Evolutionary conservation across 1,140 invertebrate genomes (phyloP), one percentile per base, ranked within the genome.

Genomic region (Epicauta chinensis): DNA sequence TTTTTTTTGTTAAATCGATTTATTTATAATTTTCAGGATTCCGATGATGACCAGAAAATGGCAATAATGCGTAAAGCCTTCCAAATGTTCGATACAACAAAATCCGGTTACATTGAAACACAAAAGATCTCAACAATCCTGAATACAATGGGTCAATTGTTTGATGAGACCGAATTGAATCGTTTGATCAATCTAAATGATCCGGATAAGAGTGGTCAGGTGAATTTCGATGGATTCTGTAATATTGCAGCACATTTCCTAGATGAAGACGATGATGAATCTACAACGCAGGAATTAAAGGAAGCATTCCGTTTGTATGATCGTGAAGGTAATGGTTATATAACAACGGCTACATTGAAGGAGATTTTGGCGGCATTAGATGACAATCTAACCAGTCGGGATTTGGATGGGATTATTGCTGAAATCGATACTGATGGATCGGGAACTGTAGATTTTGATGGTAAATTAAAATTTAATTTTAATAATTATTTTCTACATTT

Each of bases 391-490:
- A 94, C 91, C 29, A 84, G 92, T 51, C 83, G 90, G 54, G 93
- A 96, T 71, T 77, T 97, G 56, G 91, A 96, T 66, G 89, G 91
- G 64, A 94, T 96, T 81, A 96, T 96, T 67, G 90, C 93, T 63
- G 93, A 97, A 79, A 95, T 96, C 66, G 93, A 96, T 73, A 90
- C 90, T 48, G 93, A 96, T 73, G 91, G 91, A 57, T 93, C 90
- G 47, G 87, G 87, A 56, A 89, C 86, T 34, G 85, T 89, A 40
- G 85, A 87, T 62, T 87, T 87, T 62, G 84, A 87, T 68, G 84
- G 84, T 85, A 73, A 65, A 64, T 57, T n/a, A 30, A 6, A 12
- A 4, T 30, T 30, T 30, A n/a, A n/a, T n/a, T n/a, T n/a, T n/a
- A n/a, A n/a, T n/a, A 30, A 30, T 30, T 10, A 10, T 10, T 5